Base-by-base conservation (phyloP, 2,888 invertebrate species). In the Tinea trinotella region DNA sequence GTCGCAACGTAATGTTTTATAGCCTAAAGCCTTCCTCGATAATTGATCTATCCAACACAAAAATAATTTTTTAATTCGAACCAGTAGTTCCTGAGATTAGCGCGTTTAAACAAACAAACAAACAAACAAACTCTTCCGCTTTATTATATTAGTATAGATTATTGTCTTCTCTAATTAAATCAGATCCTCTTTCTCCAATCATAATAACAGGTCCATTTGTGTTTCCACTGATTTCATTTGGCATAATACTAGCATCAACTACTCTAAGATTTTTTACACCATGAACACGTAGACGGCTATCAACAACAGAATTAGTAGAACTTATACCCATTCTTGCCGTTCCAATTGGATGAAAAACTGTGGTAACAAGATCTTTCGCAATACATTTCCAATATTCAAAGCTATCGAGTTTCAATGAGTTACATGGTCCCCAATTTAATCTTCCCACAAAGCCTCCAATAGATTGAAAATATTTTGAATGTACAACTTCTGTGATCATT, bases 231-330 rank as follows among this genome's bases (percentile, higher is more conserved):
- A 91, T 87, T 50, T 92, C 88, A 1, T 71, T 82, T 0, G 94
- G 94, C 93, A 95, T 94, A 44, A 95, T 88, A 54, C 93, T 93
- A 0, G 92, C 93, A 67, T 93, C 93, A 0, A 90, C 88, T 0
- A 93, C 91, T 35, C 93, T 80, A 1, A 93, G 74, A 9, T 89
- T 89, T 13, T 79, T 68, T 0, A 92, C 78, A 0, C 91, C 91
- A 56, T 90, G 87, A 0, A 93, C 90, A 57, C 81, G 87, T 2
- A 93, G 70, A 36, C 89, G 71, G 0, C 90, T 87, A 67, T 90
- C 90, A 0, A 92, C 91, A 2, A 92, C 92, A 0, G 91, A 48
- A 40, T 35, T 34, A 17, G n/a, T 44, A 19, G 15, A 12, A 36
- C 53, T 48, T 15, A 44, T 18, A n/a, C 56, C 56, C 56, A 56